These are phyloP conservation scores for Halictus ligatus DNA, from an alignment of 2,888 invertebrate species.

Conservation along the genomic window DNA sequence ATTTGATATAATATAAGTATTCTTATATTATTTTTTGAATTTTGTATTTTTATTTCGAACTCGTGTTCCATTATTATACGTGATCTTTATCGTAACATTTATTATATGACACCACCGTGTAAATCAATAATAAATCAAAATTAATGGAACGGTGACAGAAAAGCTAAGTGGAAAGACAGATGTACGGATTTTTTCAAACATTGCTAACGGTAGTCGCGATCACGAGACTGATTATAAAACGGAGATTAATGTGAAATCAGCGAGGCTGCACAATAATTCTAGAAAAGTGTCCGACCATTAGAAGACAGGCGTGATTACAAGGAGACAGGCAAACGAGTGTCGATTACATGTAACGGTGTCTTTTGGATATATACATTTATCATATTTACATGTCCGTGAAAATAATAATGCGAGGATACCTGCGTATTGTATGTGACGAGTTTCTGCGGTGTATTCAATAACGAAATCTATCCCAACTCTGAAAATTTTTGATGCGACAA, in stretches of 20 bases:
- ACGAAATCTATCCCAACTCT: background rate
- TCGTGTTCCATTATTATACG: background rate
- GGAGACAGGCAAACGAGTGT: conserved; percentile 42
- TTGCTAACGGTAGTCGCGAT: conserved; percentile 39
- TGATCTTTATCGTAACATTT: background rate
- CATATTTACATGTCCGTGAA: background rate
- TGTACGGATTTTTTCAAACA: conserved; percentile 18
- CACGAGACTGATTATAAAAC: conserved; percentile 24
- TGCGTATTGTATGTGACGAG: background rate
- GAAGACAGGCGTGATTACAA: conserved; percentile 34
- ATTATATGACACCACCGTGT: background rate
- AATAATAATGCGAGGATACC: background rate
- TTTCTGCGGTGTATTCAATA: background rate
- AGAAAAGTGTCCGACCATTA: conserved; percentile 27
- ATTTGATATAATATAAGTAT: too few species aligned
- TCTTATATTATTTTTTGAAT: too few species aligned
- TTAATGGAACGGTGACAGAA: conserved; percentile 21
- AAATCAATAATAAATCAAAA: conserved; percentile 35
- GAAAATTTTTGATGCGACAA: background rate
- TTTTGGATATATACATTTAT: conserved; percentile 33
- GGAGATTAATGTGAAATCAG: conserved; percentile 46
- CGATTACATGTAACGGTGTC: conserved; percentile 65
- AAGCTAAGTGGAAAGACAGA: conserved; percentile 21
- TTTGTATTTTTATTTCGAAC: background rate
- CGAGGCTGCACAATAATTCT: conserved; percentile 26